Evolutionary conservation across 2,797 vertebrate species (phyloP), one percentile per base, ranked within the genome.

Genomic region (Malurus leucopterus): DNA sequence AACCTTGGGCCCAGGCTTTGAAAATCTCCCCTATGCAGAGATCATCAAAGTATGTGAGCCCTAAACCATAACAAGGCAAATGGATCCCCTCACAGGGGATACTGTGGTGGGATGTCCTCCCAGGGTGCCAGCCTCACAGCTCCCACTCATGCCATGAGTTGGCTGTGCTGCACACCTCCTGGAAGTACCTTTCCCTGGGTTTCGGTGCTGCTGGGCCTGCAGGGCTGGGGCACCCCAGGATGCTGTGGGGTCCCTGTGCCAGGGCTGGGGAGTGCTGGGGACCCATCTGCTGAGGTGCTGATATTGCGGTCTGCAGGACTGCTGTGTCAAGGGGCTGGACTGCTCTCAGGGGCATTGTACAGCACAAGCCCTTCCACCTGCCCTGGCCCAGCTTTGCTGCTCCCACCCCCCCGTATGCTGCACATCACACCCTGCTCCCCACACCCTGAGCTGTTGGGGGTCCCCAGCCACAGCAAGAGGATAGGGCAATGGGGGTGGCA

Each of bases 281-380:
- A n/a, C 19, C 22, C 9, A n/a, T 12, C 47, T 49, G 15, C 34
- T 13, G 20, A 15, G 41, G 18, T 68, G n/a, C 43, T 29, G 50
- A 11, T 54, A 26, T 6, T 55, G 4, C n/a, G 12, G 3, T 62
- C 1, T 0, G 27, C 41, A 32, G 23, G 36, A 11, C n/a, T 32
- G 43, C 5, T 6, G 3, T 36, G 5, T 20, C 4, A 7, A n/a
- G 9, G 29, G 14, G 19, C 9, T 14, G 46, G 17, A 23, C 23
- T 70, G 57, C 54, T 62, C 21, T 18, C 18, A 50, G 26, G 24
- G 9, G 34, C 15, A 11, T 11, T n/a, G 22, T 24, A 26, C 11
- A 20, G 29, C 26, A 29, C 19, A 76, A 29, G 21, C 19, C 36
- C 43, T 71, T 14, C 2, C 27, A 36, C 6, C 10, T 14, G 0